These are phyloP conservation scores for Cydia amplana DNA, from an alignment of 1,140 invertebrate species.

Conservation along the genomic window DNA sequence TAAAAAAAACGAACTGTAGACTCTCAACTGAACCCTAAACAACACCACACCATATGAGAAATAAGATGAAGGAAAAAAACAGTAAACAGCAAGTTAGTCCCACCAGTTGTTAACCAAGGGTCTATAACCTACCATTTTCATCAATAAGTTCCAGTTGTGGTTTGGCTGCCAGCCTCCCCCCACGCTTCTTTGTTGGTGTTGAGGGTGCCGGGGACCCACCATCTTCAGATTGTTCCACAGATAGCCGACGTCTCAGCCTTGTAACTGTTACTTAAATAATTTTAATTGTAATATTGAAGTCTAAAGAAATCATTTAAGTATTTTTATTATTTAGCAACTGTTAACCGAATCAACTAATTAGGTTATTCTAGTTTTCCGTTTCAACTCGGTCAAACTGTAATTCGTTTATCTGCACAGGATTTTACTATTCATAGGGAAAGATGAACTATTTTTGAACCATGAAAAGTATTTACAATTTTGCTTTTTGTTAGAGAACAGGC, in stretches of 20 bases:
- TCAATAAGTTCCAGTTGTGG: constrained; percentile 67
- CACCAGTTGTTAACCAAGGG: no score
- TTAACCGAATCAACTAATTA: background rate
- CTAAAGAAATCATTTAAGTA: background rate
- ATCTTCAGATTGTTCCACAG: constrained; percentile 62
- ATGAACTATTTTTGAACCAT: background rate
- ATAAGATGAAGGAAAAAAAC: no score
- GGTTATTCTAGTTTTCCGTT: background rate
- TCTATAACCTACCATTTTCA: constrained; percentile 59
- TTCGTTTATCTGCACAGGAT: background rate
- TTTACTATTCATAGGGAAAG: background rate
- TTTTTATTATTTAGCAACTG: background rate
- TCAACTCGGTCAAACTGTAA: background rate
- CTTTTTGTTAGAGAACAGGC: constrained; percentile 3
- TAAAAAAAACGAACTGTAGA: no score
- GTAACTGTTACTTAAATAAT: constrained; percentile 51
- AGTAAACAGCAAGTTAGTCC: no score
- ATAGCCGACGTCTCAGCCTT: constrained; percentile 57
- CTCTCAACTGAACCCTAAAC: no score
- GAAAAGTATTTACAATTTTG: background rate
- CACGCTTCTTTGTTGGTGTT: constrained; percentile 70
- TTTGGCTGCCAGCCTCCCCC: constrained; percentile 55
- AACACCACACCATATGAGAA: no score
- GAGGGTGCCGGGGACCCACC: constrained; percentile 55
- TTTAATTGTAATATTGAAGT: background rate